Base-by-base conservation (phyloP, 1,140 invertebrate species). In the Pseudomyrmex sp. region DNA sequence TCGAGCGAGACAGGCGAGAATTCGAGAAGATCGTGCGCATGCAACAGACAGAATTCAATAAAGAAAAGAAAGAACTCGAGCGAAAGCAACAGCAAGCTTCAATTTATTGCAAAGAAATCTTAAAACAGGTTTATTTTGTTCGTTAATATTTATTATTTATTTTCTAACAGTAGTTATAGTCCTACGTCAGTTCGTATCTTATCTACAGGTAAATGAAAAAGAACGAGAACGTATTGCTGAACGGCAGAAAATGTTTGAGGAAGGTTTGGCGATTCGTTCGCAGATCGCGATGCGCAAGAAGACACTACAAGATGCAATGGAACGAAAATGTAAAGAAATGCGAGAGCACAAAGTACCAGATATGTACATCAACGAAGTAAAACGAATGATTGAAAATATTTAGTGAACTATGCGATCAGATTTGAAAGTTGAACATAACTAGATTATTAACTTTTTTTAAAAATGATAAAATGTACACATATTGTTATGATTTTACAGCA, bases 131-230 rank as follows among this genome's bases (percentile, higher is more conserved):
- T 23, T 44, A 65, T 46, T 26, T 15, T 50, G 23, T 20, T 61
- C 18, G 5, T 74, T 7, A 7, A 35, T 5, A 35, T 7, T 35
- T 35, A 35, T 35, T 7, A 35, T 35, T 35, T 35, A 35, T 35
- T 35, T 35, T 35, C 35, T 5, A 35, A 5, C 35, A 35, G 35
- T 35, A 35, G 35, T 5, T 35, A 35, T 35, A 70, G 13, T 52
- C 52, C 13, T 15, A 52, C 50, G 9, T 13, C 15, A 58, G 50
- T 65, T 18, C 2, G 48, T 54, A 69, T 52, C 58, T 68, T 72
- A 26, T 65, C 10, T 2, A 8, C 95, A 97, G 92, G 96, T 97
- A 23, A 96, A 96, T 89, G 95, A 96, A 74, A 97, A 96, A 86
- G 96, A 97, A 90, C 94, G 94, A 26, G 95, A 96, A 83, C 95